These are phyloP conservation scores for Phoenoteleia sp. DNA, from an alignment of 2,888 invertebrate genomes.

Conservation along the genomic window DNA sequence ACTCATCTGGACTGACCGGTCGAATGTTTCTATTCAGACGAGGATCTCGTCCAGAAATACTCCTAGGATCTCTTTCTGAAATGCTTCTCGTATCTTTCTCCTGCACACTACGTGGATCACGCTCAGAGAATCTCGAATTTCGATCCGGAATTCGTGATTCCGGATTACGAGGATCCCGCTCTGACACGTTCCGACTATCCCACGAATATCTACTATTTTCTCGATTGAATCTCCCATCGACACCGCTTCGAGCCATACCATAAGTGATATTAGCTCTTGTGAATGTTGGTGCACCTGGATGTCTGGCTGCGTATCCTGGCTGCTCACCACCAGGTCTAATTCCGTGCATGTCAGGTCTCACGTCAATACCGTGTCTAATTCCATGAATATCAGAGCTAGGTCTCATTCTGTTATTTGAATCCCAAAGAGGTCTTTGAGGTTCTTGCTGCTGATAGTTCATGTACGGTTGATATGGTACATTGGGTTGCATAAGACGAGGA, in stretches of 20 bases:
- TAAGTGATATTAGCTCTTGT: conserved; percentile 61
- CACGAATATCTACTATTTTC: conserved; percentile 31
- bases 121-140: conserved; percentile 45
- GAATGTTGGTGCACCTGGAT: conserved; percentile 10
- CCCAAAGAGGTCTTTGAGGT: conserved; percentile 37
- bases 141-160: conserved; percentile 28
- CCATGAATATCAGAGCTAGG: background rate
- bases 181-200: conserved; percentile 40
- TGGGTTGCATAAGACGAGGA: conserved; percentile 31
- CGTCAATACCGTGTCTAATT: background rate
- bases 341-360: conserved; percentile 7
- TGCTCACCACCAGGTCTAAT: background rate
- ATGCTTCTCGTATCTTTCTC: conserved; percentile 46
- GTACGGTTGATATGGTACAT: conserved; percentile 40
- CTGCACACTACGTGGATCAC: conserved; percentile 24
- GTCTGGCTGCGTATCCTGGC: background rate
- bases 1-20: conserved; percentile 28
- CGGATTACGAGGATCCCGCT: conserved; percentile 43
- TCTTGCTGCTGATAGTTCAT: conserved; percentile 51
- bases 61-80: conserved; percentile 54
- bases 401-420: conserved; percentile 30
- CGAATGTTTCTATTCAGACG: conserved; percentile 53
- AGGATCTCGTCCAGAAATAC: conserved; percentile 58
- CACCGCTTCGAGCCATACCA: conserved; percentile 33
- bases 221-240: conserved; percentile 42